These are phyloP conservation scores for Drosophila sp. DNA, from an alignment of 1,140 invertebrate genomes.

Conservation along the genomic window DNA sequence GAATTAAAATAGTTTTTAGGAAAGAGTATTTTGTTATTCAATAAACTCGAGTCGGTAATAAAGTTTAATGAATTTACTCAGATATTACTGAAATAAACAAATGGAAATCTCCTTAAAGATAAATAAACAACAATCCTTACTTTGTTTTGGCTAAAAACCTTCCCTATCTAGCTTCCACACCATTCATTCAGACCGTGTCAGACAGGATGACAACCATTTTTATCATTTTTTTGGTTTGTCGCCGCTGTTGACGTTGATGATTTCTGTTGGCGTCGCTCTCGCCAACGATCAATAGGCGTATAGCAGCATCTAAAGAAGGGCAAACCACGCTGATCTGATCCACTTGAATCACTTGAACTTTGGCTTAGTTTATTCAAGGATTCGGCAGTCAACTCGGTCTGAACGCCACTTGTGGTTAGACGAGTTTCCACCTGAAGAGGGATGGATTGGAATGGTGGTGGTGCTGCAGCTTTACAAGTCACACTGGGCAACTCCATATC, in stretches of 20 bases:
- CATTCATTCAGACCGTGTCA: conserved; percentile 54
- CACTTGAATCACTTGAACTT: conserved; percentile 39
- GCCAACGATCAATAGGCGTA: conserved; percentile 80
- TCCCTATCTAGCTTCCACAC: background rate
- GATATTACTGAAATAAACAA: background rate
- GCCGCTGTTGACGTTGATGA: conserved; percentile 35
- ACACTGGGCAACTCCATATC: conserved; percentile 73
- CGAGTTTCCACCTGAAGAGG: conserved; percentile 61
- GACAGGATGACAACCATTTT: conserved; percentile 62
- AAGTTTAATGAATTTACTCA: too few species aligned
- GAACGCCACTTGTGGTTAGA: conserved; percentile 75
- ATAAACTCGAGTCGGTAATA: too few species aligned
- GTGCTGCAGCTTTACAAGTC: conserved; percentile 67
- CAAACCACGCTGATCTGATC: conserved; percentile 39
- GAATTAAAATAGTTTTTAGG: too few species aligned
- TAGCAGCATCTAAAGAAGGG: conserved; percentile 82
- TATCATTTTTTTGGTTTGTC: conserved; percentile 14
- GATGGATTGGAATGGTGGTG: conserved; percentile 33
- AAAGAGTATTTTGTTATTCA: too few species aligned
- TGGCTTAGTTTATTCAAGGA: conserved; percentile 64
- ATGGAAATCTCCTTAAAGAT: background rate
- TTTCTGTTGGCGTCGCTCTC: conserved; percentile 65
- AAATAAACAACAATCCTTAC: background rate
- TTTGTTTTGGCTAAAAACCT: conserved; percentile 5
- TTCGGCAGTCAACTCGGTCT: conserved; percentile 74